These are phyloP conservation scores for Drosophila mayaguana DNA, from an alignment of 2,888 invertebrate genomes.

Conservation along the genomic window DNA sequence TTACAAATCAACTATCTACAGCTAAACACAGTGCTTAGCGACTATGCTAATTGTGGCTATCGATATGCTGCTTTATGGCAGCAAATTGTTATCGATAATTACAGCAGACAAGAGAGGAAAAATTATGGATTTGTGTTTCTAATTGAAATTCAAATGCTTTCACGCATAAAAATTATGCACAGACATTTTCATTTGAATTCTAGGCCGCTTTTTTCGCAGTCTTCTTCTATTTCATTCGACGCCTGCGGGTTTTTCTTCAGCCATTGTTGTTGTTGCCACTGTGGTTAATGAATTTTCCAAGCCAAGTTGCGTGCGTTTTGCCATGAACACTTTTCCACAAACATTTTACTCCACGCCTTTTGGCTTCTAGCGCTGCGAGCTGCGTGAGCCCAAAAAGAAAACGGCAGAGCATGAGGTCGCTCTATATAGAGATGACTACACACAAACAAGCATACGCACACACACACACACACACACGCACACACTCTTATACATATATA, in stretches of 20 bases:
- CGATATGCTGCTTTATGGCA: neutral
- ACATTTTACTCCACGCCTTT: conserved; percentile 40
- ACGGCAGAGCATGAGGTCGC: conserved; percentile 40
- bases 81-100: conserved; percentile 10
- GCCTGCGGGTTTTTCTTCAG: conserved; percentile 38
- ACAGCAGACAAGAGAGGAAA: neutral
- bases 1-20: neutral
- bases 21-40: neutral
- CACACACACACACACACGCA: too few relatives aligned
- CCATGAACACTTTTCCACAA: conserved; percentile 72
- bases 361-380: conserved; percentile 24
- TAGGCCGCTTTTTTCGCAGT: conserved; percentile 42
- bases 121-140: conserved; percentile 4
- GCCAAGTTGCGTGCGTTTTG: conserved; percentile 60
- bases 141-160: conserved; percentile 26
- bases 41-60: conserved; percentile 1
- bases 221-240: conserved; percentile 8
- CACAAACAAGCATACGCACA: conserved; percentile 30
- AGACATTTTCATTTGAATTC: conserved; percentile 59
- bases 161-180: conserved; percentile 48
- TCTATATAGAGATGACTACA: conserved; percentile 39
- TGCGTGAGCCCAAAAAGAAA: conserved; percentile 68
- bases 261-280: conserved; percentile 34
- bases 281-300: conserved; percentile 53
- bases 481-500: neutral